Conservation (phyloP, 2,888 invertebrate genomes). For the Dendrolimus pini region DNA sequence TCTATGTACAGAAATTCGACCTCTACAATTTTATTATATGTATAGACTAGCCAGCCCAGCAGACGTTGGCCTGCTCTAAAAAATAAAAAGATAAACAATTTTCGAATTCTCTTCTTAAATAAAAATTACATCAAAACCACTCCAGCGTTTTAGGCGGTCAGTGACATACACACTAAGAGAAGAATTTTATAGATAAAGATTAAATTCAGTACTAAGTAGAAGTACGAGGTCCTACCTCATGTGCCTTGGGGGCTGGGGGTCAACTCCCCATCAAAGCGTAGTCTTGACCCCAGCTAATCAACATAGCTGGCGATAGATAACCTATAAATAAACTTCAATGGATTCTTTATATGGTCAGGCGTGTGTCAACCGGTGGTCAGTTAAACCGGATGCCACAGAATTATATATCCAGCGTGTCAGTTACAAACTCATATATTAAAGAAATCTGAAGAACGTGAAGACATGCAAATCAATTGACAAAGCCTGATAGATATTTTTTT, state of each 20-base stretch:
- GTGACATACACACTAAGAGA: too few relatives aligned
- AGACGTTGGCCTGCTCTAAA: too few relatives aligned
- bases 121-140: not conserved
- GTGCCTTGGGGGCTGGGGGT: not conserved
- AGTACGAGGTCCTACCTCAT: not conserved
- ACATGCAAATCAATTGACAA: too few relatives aligned
- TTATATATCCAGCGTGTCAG: not conserved
- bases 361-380: not conserved
- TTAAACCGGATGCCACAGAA: not conserved
- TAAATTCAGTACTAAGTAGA: not conserved
- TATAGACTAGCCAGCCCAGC: too few relatives aligned
- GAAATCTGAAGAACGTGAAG: too few relatives aligned
- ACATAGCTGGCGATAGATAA: not conserved
- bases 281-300: not conserved
- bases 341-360: not conserved
- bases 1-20: too few relatives aligned
- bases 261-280: not conserved
- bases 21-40: too few relatives aligned
- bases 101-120: too few relatives aligned
- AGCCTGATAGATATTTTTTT: too few relatives aligned
- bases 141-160: too few relatives aligned
- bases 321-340: not conserved
- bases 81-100: too few relatives aligned
- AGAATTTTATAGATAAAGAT: too few relatives aligned
- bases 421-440: not conserved